phyloP scores from a whole-genome alignment of 2,113 vertebrate genomes.

The Shinisaurus crocodilurus region DNA sequence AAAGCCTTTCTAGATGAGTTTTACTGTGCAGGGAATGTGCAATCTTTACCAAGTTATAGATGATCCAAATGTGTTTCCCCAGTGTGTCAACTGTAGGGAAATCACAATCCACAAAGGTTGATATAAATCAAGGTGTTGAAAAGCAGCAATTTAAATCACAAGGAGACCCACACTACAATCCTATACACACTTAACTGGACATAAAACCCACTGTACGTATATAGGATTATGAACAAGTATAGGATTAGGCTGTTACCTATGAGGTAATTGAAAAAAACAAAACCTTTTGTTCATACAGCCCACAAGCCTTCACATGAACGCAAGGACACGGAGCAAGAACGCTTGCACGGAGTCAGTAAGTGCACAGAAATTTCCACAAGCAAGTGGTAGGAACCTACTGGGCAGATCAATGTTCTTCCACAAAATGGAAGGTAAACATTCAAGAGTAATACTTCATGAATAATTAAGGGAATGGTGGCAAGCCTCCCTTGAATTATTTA shows the following conservation, averaged over 20 bases:
- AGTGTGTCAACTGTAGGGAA: background rate
- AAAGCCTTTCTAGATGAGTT: background rate
- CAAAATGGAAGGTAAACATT: background rate
- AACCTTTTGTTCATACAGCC: background rate
- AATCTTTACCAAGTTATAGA: background rate
- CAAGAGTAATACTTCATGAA: background rate
- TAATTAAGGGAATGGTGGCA: background rate
- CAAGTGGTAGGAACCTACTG: background rate
- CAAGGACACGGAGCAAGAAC: background rate
- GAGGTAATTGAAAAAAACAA: background rate
- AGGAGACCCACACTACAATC: no score
- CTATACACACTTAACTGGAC: no score
- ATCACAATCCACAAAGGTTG: background rate
- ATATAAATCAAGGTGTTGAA: background rate
- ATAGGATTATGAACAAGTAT: background rate
- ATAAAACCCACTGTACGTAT: background rate
- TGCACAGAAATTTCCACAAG: background rate
- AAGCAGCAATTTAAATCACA: background rate
- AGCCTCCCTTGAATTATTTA: background rate
- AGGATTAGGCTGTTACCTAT: background rate
- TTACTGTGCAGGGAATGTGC: background rate
- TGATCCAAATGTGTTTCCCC: background rate
- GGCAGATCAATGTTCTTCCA: background rate
- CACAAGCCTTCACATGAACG: background rate
- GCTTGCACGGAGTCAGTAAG: background rate